phyloP scores from a whole-genome alignment of 2,797 vertebrate genomes.

The Gymnoscopelus braueri region DNA sequence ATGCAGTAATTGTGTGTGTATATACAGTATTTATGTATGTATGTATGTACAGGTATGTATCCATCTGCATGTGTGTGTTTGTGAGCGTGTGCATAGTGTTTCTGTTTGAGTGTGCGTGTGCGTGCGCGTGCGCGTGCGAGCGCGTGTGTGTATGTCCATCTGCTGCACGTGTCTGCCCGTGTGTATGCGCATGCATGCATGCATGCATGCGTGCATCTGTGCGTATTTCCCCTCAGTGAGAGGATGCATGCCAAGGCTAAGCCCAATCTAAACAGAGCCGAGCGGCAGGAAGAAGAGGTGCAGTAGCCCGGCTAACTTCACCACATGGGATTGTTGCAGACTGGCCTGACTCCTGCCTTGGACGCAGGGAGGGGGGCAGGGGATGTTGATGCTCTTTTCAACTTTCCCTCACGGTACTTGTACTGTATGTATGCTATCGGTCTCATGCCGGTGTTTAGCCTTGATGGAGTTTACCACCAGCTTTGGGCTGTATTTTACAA shows the following conservation, averaged over 20 bases:
- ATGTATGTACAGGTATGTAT: neutral
- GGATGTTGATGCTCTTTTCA: slow-evolving; percentile 9
- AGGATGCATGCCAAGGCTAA: slow-evolving; percentile 13
- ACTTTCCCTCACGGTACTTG: neutral
- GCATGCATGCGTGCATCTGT: neutral
- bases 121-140: neutral
- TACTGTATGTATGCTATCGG: neutral
- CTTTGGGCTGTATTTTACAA: too few species aligned
- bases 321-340: slow-evolving; percentile 47
- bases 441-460: too few species aligned
- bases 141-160: neutral
- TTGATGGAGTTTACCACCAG: too few species aligned
- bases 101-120: neutral
- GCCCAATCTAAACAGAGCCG: slow-evolving; percentile 44
- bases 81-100: neutral
- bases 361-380: neutral
- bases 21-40: neutral
- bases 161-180: neutral
- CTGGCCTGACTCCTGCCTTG: slow-evolving; percentile 30
- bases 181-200: neutral
- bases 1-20: neutral
- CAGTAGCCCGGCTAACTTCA: slow-evolving; percentile 32
- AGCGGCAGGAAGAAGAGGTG: slow-evolving; percentile 36
- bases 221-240: slow-evolving; percentile 31
- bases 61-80: neutral